phyloP scores from a whole-genome alignment of 2,888 invertebrate species.

The Sinodicranocentrus sp. region DNA sequence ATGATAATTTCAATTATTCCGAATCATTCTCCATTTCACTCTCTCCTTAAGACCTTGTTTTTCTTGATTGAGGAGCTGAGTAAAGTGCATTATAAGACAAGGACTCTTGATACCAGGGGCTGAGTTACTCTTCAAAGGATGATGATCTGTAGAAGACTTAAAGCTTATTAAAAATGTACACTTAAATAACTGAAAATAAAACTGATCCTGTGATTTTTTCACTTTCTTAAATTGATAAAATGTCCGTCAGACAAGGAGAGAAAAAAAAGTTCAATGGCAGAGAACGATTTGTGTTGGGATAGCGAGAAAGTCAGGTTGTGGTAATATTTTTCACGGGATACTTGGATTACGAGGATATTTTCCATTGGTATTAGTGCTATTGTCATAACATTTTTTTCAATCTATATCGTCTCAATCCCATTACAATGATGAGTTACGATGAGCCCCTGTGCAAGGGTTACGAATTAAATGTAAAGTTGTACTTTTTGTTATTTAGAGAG shows the following conservation, averaged over 20 bases:
- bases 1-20: conserved; percentile 68
- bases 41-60: conserved; percentile 7
- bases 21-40: conserved; percentile 31
- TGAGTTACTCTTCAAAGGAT: too few relatives aligned
- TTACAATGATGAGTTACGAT: conserved; percentile 60
- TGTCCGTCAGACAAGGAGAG: not conserved
- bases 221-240: not conserved
- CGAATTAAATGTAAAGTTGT: not conserved
- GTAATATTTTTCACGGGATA: too few relatives aligned
- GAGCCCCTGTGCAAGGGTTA: conserved; percentile 40
- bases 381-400: too few relatives aligned
- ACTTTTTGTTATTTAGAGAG: not conserved
- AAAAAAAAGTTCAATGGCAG: too few relatives aligned
- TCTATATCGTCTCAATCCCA: conserved; percentile 53
- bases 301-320: too few relatives aligned
- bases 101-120: too few relatives aligned
- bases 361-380: too few relatives aligned
- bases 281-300: too few relatives aligned
- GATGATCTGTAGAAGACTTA: too few relatives aligned
- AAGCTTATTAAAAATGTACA: too few relatives aligned
- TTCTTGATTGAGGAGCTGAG: not conserved
- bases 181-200: not conserved
- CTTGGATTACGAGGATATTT: too few relatives aligned
- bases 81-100: too few relatives aligned
- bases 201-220: not conserved